Conservation (phyloP, 2,888 invertebrate species). For the Calephelis perditalis region DNA sequence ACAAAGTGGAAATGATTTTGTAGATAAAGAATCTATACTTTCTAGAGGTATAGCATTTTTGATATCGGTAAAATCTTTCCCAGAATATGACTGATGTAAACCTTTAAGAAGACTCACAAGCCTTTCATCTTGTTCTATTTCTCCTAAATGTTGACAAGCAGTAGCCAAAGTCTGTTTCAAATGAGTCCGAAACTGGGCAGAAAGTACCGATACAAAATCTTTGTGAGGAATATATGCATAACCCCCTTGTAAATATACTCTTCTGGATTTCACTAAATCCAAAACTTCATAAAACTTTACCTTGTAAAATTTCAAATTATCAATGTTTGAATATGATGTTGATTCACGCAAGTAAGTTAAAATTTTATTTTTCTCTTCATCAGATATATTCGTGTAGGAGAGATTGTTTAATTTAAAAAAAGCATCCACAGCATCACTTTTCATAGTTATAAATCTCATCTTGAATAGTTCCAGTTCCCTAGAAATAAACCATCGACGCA, state of each 20-base stretch:
- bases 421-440: conserved; percentile 78
- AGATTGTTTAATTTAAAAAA: conserved; percentile 84
- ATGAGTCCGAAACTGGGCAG: conserved; percentile 84
- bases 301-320: conserved; percentile 85
- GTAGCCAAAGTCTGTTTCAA: conserved; percentile 84
- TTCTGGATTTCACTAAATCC: conserved; percentile 88
- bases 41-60: conserved; percentile 82
- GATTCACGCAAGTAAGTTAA: conserved; percentile 80
- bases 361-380: conserved; percentile 82
- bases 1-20: conserved; percentile 95
- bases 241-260: conserved; percentile 88
- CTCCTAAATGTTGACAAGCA: conserved; percentile 82
- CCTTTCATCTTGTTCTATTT: conserved; percentile 91
- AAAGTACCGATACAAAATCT: conserved; percentile 91
- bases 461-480: conserved; percentile 95
- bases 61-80: conserved; percentile 83
- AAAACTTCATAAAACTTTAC: conserved; percentile 92
- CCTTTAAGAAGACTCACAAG: conserved; percentile 84
- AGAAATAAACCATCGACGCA: conserved; percentile 91
- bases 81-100: conserved; percentile 90
- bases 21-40: conserved; percentile 86
- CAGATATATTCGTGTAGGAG: conserved; percentile 81
- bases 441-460: conserved; percentile 83
- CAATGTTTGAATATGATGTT: conserved; percentile 78
- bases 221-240: conserved; percentile 91